Evolutionary conservation across 1,140 invertebrate species (phyloP).

Genomic region (Zaprionus taronus): DNA sequence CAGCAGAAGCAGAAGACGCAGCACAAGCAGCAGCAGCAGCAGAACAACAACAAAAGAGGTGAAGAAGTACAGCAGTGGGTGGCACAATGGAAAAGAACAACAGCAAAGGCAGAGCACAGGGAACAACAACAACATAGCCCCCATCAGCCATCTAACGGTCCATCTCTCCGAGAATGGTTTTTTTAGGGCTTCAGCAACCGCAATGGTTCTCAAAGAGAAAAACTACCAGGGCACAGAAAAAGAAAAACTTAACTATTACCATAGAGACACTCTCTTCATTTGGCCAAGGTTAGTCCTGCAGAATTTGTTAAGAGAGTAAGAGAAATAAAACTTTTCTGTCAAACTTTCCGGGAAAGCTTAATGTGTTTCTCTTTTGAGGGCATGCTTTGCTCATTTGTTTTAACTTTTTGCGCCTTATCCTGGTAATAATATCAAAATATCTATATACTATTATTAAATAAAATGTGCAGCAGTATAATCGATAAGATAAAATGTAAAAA

Average conservation of each 20-base stretch:
- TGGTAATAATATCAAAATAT: too few species aligned
- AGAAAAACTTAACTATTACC: constrained; percentile 3
- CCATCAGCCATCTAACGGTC: constrained; percentile 64
- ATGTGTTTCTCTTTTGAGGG: background rate
- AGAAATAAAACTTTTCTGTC: constrained; percentile 3
- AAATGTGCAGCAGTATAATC: too few species aligned
- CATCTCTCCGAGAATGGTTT: constrained; percentile 64
- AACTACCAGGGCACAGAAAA: background rate
- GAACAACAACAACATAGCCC: constrained; percentile 33
- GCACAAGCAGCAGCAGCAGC: background rate
- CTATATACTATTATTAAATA: too few species aligned
- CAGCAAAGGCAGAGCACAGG: constrained; percentile 21
- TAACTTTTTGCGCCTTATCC: too few species aligned
- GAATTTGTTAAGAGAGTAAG: constrained; percentile 20
- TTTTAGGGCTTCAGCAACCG: constrained; percentile 40
- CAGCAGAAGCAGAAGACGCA: background rate
- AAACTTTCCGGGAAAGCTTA: constrained; percentile 14
- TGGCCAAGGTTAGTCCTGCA: constrained; percentile 14
- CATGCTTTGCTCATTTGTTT: background rate
- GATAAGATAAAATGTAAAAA: too few species aligned
- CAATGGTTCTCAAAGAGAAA: constrained; percentile 54
- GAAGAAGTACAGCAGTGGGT: constrained; percentile 6
- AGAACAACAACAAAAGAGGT: constrained; percentile 18
- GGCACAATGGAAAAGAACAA: constrained; percentile 41
- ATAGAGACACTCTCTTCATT: background rate